Evolutionary conservation across 2,888 invertebrate species (phyloP), one percentile per base, ranked within the genome.

Genomic region (Eupithecia abbreviata): DNA sequence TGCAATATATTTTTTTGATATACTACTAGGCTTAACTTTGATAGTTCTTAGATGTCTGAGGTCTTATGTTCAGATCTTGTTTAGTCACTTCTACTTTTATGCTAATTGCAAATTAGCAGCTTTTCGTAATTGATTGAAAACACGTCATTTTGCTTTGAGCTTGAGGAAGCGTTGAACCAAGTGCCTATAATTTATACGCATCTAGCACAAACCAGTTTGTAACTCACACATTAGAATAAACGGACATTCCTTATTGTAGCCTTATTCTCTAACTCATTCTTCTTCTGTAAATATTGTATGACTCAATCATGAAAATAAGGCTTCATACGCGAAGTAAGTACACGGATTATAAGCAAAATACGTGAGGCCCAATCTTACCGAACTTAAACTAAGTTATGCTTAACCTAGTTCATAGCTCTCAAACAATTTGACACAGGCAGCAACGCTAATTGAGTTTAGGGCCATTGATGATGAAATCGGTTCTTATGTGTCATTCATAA

Each of bases 31-130:
- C 81, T 69, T 47, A 69, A 69, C 69, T 75, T 77, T 80, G 80
- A 78, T 68, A 83, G 30, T 62, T 62, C 62, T 83, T 83, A 83
- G 81, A 81, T 78, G 78, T 80, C 83, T 85, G 84, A 82, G 84
- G 65, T 86, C 83, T 85, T 86, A 85, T 86, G 85, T 86, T 85
- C 83, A 78, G 82, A 83, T 81, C 74, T 75, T 79, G 58, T 65
- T 67, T 13, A 62, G 18, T 47, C 42, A 65, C 72, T 55, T 71
- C 62, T 30, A 62, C 18, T 42, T 71, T 43, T 43, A 15, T 42
- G 66, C 66, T 10, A 30, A 62, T 62, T 10, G 42, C 42, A 13
- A 66, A 66, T 18, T 43, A 15, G 18, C 71, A 71, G 55, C 42
- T 58, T 49, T 49, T 47, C 12, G 41, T 42, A 42, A 66, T 66